Conservation (phyloP, 1,140 invertebrate genomes). For the Panulirus ornatus region DNA sequence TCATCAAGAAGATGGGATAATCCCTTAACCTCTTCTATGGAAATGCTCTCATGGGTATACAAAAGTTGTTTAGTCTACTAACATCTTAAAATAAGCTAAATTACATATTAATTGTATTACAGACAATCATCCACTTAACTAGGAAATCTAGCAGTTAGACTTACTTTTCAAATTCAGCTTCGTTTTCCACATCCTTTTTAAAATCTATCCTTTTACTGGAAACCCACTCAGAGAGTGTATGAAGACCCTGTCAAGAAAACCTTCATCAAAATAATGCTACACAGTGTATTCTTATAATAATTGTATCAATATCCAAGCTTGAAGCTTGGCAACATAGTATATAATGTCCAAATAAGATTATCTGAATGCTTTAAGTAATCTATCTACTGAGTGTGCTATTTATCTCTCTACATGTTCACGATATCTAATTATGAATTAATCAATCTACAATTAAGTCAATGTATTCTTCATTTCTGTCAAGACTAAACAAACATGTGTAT, state of each 20-base stretch:
- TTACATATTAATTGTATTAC: not conserved
- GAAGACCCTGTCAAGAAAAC: slow-evolving; percentile 31
- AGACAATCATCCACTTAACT: not conserved
- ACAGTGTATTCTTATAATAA: not conserved
- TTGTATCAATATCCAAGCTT: not conserved
- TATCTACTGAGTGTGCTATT: no score
- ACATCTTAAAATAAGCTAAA: not conserved
- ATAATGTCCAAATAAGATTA: no score
- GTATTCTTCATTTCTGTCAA: no score
- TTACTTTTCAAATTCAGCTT: slow-evolving; percentile 44
- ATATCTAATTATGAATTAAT: no score
- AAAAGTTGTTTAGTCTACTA: not conserved
- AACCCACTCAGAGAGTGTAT: slow-evolving; percentile 35
- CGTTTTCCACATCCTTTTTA: slow-evolving; percentile 34
- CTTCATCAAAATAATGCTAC: not conserved
- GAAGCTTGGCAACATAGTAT: not conserved
- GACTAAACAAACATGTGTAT: no score
- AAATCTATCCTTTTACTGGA: slow-evolving; percentile 44
- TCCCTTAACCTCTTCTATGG: not conserved
- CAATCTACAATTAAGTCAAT: no score
- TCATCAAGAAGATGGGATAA: not conserved
- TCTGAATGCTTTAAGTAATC: no score
- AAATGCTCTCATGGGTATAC: not conserved
- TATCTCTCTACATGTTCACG: no score
- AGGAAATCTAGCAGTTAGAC: not conserved